Conservation (phyloP, 1,140 invertebrate species). For the Venustaconcha ellipsiformis region DNA sequence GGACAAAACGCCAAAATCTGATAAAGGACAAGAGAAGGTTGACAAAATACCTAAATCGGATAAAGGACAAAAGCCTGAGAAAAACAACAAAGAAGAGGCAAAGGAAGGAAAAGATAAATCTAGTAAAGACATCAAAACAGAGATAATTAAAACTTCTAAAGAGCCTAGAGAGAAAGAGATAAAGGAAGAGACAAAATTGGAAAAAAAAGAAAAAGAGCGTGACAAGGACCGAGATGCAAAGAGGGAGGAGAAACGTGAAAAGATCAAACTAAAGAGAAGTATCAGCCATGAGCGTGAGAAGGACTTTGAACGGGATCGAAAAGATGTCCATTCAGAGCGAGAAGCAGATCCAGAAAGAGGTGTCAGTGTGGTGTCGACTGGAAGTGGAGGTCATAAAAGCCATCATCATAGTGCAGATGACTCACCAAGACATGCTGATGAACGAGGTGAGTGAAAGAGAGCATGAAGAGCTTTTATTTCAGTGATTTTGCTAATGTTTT, state of each 20-base stretch:
- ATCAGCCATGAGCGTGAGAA: constrained; percentile 25
- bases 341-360: constrained; percentile 33
- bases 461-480: no score
- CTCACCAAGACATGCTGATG: constrained; percentile 51
- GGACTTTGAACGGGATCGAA: constrained; percentile 17
- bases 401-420: constrained; percentile 55
- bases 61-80: constrained; percentile 18
- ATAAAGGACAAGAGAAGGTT: no score
- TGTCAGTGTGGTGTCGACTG: constrained; percentile 26
- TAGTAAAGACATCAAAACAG: no score
- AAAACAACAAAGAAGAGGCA: constrained; percentile 1
- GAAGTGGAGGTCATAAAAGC: constrained; percentile 30
- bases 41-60: background rate
- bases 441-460: constrained; percentile 49
- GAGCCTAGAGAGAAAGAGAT: constrained; percentile 21
- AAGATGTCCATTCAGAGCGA: background rate
- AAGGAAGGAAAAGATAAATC: constrained; percentile 23
- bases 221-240: constrained; percentile 11
- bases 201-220: constrained; percentile 19
- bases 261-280: constrained; percentile 34
- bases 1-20: constrained; percentile 21
- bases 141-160: no score
- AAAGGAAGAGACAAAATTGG: constrained; percentile 37
- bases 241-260: constrained; percentile 42
- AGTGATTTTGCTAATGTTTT: no score